A percentile compares a stretch with the other conserved stretches of the same genome.
Evolutionary conservation across 2,113 vertebrate species (phyloP).

Genomic region (Pongo abelii): DNA sequence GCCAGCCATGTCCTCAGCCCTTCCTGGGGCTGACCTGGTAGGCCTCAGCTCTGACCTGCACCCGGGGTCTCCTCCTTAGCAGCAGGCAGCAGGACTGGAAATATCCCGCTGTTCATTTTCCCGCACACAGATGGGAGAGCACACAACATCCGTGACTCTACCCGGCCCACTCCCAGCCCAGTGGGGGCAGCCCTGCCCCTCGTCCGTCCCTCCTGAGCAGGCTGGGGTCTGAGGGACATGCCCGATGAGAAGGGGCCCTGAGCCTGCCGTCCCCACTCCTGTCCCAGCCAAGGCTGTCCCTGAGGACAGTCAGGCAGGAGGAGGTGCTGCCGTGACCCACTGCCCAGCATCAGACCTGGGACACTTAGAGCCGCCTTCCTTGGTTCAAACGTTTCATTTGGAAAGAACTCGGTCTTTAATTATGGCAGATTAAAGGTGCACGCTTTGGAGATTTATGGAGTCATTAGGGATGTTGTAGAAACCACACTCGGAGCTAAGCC

Average conservation of each 20-base stretch:
- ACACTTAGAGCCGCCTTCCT: neutral
- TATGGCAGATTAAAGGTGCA: neutral
- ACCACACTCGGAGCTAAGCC: neutral
- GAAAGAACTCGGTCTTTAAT: neutral
- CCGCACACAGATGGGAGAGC: neutral
- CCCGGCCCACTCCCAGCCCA: rapidly evolving
- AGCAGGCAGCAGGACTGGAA: rapidly evolving
- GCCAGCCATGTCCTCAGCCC: rapidly evolving
- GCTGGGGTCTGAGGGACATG: rapidly evolving
- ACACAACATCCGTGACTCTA: rapidly evolving
- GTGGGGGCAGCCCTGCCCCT: rapidly evolving
- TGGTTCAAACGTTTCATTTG: neutral
- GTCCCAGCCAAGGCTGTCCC: rapidly evolving
- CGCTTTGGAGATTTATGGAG: neutral
- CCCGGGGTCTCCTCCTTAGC: rapidly evolving
- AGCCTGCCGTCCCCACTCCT: neutral
- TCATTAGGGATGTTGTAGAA: rapidly evolving
- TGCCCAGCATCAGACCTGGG: rapidly evolving
- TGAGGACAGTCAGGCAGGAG: neutral
- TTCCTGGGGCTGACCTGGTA: rapidly evolving
- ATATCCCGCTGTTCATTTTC: rapidly evolving
- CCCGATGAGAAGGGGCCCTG: too few species aligned
- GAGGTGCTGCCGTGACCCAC: rapidly evolving
- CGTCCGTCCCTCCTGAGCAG: rapidly evolving
- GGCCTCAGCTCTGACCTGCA: rapidly evolving